These are phyloP conservation scores for Chrysolina americana DNA, from an alignment of 2,888 invertebrate species.

Conservation along the genomic window DNA sequence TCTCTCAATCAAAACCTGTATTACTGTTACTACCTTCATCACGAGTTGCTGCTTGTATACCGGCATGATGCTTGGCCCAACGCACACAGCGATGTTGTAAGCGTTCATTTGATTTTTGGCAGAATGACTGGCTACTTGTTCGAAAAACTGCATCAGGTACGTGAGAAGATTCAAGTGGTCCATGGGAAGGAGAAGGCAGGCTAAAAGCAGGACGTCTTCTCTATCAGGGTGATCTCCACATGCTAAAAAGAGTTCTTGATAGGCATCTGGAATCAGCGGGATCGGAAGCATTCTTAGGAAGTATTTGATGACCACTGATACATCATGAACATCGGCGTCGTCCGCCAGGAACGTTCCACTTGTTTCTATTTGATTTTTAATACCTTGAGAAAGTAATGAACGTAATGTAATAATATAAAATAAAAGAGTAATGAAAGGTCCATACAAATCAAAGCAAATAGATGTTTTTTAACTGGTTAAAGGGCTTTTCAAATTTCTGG, in stretches of 20 bases:
- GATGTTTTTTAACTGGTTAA: too few species aligned
- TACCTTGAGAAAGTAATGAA: slow-evolving; percentile 69
- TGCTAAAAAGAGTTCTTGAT: slow-evolving; percentile 83
- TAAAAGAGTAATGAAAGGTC: too few species aligned
- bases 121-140: slow-evolving; percentile 34
- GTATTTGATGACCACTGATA: slow-evolving; percentile 86
- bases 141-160: slow-evolving; percentile 79
- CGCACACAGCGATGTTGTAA: slow-evolving; percentile 33
- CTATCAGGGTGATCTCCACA: slow-evolving; percentile 75
- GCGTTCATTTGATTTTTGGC: slow-evolving; percentile 37
- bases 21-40: slow-evolving; percentile 26
- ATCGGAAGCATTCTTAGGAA: slow-evolving; percentile 88
- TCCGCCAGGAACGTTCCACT: slow-evolving; percentile 70
- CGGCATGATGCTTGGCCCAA: slow-evolving; percentile 41
- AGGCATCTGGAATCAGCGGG: slow-evolving; percentile 80
- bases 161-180: slow-evolving; percentile 84
- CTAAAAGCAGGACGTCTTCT: slow-evolving; percentile 76
- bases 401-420: too few species aligned
- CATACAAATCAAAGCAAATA: too few species aligned
- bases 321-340: slow-evolving; percentile 84
- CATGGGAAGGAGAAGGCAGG: slow-evolving; percentile 80
- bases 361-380: slow-evolving; percentile 52
- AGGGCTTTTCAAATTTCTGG: too few species aligned
- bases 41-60: slow-evolving; percentile 19
- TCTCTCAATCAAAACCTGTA: slow-evolving; percentile 33